These are phyloP conservation scores for Hozukius guyotensis DNA, from an alignment of 2,797 vertebrate species.

Conservation along the genomic window DNA sequence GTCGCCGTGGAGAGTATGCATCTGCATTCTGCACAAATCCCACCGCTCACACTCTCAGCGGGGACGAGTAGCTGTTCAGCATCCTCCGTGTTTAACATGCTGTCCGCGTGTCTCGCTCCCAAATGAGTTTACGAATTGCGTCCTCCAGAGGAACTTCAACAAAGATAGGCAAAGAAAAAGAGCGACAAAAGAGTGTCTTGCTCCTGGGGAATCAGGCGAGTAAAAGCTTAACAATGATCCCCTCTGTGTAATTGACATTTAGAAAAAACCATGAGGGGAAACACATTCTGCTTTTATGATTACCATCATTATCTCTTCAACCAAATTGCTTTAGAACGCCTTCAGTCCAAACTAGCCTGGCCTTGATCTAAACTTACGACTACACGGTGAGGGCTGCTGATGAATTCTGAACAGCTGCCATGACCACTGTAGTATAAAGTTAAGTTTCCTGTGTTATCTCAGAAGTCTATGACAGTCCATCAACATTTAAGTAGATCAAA, in stretches of 20 bases:
- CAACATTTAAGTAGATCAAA: conserved; percentile 11
- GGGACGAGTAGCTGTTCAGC: conserved; percentile 42
- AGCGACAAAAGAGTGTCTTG: conserved; percentile 33
- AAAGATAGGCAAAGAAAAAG: conserved; percentile 41
- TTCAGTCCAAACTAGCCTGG: conserved; percentile 1
- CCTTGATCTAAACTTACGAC: conserved; percentile 27
- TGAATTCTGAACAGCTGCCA: background rate
- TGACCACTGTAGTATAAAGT: background rate
- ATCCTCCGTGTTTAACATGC: conserved; percentile 68
- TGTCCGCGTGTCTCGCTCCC: conserved; percentile 50
- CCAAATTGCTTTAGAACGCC: conserved; percentile 21
- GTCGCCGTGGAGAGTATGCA: conserved; percentile 25
- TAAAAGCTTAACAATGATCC: conserved; percentile 50
- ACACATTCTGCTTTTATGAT: conserved; percentile 44
- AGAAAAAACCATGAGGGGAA: conserved; percentile 35
- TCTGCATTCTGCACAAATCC: conserved; percentile 53
- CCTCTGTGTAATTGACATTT: conserved; percentile 50
- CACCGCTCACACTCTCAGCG: conserved; percentile 38
- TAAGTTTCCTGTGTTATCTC: background rate
- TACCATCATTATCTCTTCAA: conserved; percentile 14
- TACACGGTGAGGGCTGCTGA: background rate
- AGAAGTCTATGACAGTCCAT: background rate
- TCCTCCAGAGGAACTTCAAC: conserved; percentile 62
- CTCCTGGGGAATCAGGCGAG: conserved; percentile 41
- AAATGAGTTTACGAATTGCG: conserved; percentile 66